Percentiles rank a stretch among this genome's conserved stretches.
Evolutionary conservation across 1,140 invertebrate genomes (phyloP).

Genomic region (Pararge aegeria): DNA sequence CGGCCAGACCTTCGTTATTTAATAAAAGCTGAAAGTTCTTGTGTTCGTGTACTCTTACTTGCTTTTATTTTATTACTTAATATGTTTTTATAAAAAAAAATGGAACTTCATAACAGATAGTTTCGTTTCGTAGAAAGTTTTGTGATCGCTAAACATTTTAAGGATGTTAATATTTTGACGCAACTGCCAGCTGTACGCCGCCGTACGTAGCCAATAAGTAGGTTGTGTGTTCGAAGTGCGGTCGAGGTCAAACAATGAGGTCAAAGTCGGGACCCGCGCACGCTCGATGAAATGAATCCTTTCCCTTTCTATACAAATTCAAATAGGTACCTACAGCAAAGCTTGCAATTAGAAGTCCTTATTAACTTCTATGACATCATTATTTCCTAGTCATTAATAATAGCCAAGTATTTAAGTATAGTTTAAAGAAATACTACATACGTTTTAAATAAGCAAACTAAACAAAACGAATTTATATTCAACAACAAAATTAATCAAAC

Average conservation of each 20-base stretch:
- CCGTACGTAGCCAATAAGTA: slow-evolving; percentile 29
- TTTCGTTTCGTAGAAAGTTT: no score
- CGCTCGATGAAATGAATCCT: slow-evolving; percentile 36
- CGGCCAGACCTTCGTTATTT: no score
- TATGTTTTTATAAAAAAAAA: background rate
- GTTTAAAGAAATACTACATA: no score
- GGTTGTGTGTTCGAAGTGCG: slow-evolving; percentile 34
- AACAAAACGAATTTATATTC: no score
- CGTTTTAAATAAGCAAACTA: no score
- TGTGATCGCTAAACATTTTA: slow-evolving; percentile 12
- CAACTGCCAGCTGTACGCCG: background rate
- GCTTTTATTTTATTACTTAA: no score
- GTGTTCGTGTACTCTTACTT: no score
- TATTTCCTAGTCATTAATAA: no score
- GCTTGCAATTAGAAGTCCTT: background rate
- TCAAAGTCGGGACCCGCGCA: slow-evolving; percentile 58
- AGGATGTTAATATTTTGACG: slow-evolving; percentile 17
- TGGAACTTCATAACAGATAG: no score
- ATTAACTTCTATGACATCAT: background rate
- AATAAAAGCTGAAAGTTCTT: no score
- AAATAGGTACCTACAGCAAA: background rate
- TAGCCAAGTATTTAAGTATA: no score
- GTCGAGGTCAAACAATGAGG: slow-evolving; percentile 63
- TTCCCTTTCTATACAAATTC: slow-evolving; percentile 45
- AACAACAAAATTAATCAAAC: no score